These are phyloP conservation scores for Phoxinus dragarum DNA, from an alignment of 2,797 vertebrate genomes.

Conservation along the genomic window DNA sequence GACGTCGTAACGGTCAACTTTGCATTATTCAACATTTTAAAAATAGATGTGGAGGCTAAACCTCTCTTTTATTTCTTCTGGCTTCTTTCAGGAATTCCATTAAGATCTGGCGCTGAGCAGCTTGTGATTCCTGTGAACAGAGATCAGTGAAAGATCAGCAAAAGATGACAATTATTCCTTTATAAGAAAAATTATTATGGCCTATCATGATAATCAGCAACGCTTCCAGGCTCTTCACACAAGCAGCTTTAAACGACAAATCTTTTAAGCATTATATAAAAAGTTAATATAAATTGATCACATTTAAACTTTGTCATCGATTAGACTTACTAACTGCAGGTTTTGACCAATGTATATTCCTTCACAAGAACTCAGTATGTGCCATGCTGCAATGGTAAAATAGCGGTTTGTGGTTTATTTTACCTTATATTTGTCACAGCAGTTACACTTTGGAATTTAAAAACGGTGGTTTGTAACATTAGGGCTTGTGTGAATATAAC, in stretches of 20 bases:
- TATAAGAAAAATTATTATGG: neutral
- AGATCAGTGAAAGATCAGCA: constrained; percentile 38
- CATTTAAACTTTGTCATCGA: neutral
- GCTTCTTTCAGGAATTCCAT: constrained; percentile 99
- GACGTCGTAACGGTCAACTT: neutral
- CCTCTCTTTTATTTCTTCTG: constrained; percentile 98
- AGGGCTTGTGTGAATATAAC: too few species aligned
- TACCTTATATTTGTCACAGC: neutral
- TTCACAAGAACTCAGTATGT: neutral
- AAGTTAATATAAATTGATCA: neutral
- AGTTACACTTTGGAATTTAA: neutral
- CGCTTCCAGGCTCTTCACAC: neutral
- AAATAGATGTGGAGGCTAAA: constrained; percentile 61
- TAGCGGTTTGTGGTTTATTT: neutral
- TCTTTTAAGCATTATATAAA: neutral
- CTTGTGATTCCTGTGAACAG: constrained; percentile 89
- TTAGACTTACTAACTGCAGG: neutral
- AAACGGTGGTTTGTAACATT: neutral
- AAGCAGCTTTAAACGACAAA: neutral
- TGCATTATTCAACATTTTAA: neutral
- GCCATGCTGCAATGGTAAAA: neutral
- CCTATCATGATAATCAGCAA: neutral
- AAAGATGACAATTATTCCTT: neutral
- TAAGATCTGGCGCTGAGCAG: constrained; percentile 96
- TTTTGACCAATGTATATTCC: neutral